Evolutionary conservation across 1,140 invertebrate genomes (phyloP).

Genomic region (Oreohelix idahoensis): DNA sequence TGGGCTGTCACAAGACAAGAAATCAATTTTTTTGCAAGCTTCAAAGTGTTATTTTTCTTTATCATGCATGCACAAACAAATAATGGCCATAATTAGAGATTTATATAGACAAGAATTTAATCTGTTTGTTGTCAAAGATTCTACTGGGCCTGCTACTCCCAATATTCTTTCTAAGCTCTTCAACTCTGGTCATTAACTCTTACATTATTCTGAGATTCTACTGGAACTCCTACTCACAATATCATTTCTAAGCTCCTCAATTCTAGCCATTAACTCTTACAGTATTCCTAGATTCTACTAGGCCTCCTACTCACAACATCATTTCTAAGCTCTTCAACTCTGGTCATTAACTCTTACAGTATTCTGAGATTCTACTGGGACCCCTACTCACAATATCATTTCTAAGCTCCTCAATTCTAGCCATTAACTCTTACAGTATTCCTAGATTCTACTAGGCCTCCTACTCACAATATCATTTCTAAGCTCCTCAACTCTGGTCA

Average conservation of each 20-base stretch:
- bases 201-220: too few species aligned
- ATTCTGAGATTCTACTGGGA: too few species aligned
- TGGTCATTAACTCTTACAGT: conserved; percentile 60
- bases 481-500: conserved; percentile 61
- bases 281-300: too few species aligned
- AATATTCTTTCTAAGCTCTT: conserved; percentile 64
- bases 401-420: conserved; percentile 63
- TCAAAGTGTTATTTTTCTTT: too few species aligned
- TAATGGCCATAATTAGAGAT: too few species aligned
- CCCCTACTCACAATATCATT: conserved; percentile 57
- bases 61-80: too few species aligned
- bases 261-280: conserved; percentile 59
- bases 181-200: conserved; percentile 58
- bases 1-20: too few species aligned
- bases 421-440: conserved; percentile 62
- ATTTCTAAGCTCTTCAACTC: conserved; percentile 64
- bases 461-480: conserved; percentile 60
- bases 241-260: conserved; percentile 65
- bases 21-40: too few species aligned
- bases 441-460: too few species aligned
- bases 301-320: conserved; percentile 60
- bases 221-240: conserved; percentile 47
- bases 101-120: too few species aligned
- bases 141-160: conserved; percentile 47
- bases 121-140: neutral